Base-by-base conservation (phyloP, 2,797 vertebrate species). In the Chromis chromis region DNA sequence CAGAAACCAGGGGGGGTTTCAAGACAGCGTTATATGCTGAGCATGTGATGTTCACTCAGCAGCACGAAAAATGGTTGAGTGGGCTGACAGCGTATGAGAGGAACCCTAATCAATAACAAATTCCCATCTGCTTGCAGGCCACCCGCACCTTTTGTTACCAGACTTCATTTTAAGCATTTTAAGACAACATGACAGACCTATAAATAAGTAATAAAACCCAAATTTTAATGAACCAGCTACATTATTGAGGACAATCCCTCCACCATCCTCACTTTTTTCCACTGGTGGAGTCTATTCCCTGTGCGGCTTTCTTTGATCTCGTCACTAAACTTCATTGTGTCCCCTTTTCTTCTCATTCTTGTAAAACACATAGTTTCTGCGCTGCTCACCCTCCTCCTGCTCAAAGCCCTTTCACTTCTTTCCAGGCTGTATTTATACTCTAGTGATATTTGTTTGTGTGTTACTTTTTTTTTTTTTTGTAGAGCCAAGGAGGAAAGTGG, bases 91-190 rank as follows among this genome's bases (percentile, higher is more conserved):
- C 57, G 58, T 68, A 77, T 76, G 50, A 88, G 65, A 84, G 65
- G 53, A 88, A 74, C 52, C 53, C 64, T 83, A 84, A 88, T 89
- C 78, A 85, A 86, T 86, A 89, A 76, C 42, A 74, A 73, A 69
- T 75, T 79, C 65, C 85, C 69, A 71, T 91, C 81, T 80, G 70
- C 60, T 71, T 72, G 42, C 36, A 64, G 60, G 67, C 44, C 56
- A 70, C 36, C 22, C 2, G 33, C 19, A 50, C 6, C 22, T 46
- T 76, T 67, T 73, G 39, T 66, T 66, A 21, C 39, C 11, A 78
- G 28, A 16, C 56, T 52, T 55, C 2, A 52, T 57, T 74, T 73
- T 77, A 57, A 54, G 16, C 39, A 12, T 28, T n/a, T n/a, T n/a
- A n/a, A n/a, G n/a, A n/a, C 25, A 33, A 50, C 39, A 39, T 59